Percentiles rank a stretch among this genome's conserved stretches.
Evolutionary conservation across 2,797 vertebrate genomes (phyloP).

Genomic region (Jordanella pulchra): DNA sequence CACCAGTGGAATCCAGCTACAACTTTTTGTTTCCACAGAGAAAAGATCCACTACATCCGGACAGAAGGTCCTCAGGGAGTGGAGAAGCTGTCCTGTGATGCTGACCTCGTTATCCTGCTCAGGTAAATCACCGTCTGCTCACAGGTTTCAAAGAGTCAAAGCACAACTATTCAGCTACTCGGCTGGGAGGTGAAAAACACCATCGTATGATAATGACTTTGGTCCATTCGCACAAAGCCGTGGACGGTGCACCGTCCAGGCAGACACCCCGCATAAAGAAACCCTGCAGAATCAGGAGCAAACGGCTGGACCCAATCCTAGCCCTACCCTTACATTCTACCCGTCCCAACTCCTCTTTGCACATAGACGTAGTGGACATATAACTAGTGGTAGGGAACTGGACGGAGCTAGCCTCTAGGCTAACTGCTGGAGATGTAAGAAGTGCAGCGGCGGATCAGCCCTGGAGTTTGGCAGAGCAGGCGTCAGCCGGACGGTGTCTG

Average conservation of each 20-base stretch:
- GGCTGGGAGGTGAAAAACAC: not conserved
- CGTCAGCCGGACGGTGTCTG: too few relatives aligned
- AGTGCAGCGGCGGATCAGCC: too few relatives aligned
- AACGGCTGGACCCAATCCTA: not conserved
- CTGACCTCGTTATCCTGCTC: constrained; percentile 94
- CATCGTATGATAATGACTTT: not conserved
- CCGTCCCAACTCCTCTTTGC: too few relatives aligned
- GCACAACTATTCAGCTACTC: not conserved
- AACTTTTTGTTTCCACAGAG: constrained; percentile 76
- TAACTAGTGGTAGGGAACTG: too few relatives aligned
- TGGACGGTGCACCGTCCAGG: not conserved
- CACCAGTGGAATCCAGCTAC: not conserved
- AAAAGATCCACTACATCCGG: constrained; percentile 97
- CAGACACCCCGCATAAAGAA: not conserved
- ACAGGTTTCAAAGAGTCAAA: too few relatives aligned
- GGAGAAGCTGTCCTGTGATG: constrained; percentile 95
- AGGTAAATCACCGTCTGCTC: constrained; percentile 77
- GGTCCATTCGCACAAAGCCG: too few relatives aligned
- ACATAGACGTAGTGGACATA: too few relatives aligned
- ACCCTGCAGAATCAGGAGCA: not conserved
- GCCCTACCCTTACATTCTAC: too few relatives aligned
- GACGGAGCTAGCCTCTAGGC: too few relatives aligned
- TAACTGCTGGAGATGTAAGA: too few relatives aligned
- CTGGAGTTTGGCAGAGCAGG: too few relatives aligned
- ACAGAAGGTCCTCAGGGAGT: constrained; percentile 93